Conservation (phyloP, 2,888 invertebrate species). For the Noctua comes region DNA sequence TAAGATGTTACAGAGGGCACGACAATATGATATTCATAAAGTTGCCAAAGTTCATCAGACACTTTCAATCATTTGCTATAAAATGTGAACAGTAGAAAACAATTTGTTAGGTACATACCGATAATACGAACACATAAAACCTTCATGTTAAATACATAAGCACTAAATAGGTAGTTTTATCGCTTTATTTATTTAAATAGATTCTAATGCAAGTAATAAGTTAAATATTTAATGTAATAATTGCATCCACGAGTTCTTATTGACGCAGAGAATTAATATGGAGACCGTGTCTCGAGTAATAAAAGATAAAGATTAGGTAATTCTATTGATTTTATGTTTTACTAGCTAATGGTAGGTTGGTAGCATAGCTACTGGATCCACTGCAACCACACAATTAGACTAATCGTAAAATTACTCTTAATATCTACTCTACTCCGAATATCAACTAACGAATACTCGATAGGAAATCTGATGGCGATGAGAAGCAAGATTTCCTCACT, state of each 20-base stretch:
- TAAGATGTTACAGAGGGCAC: not conserved
- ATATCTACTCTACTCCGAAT: too few relatives aligned
- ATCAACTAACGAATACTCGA: too few relatives aligned
- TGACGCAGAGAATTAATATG: not conserved
- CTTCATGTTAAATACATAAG: slow-evolving; percentile 26
- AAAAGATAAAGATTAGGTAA: not conserved
- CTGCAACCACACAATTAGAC: too few relatives aligned
- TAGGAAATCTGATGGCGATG: too few relatives aligned
- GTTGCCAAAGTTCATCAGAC: not conserved
- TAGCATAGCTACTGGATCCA: too few relatives aligned
- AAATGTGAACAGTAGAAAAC: not conserved
- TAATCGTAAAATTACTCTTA: too few relatives aligned
- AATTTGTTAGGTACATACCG: not conserved
- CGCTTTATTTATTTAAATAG: slow-evolving; percentile 35
- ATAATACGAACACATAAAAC: slow-evolving; percentile 14
- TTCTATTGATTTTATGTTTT: not conserved
- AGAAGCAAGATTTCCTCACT: too few relatives aligned
- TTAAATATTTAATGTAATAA: slow-evolving; percentile 38
- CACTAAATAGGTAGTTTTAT: not conserved
- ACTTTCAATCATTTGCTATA: not conserved
- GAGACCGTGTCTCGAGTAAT: not conserved
- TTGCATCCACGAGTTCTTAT: slow-evolving; percentile 7
- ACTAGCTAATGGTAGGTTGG: not conserved
- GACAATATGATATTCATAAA: too few relatives aligned
- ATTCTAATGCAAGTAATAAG: slow-evolving; percentile 26